Conservation (phyloP, 2,797 vertebrate genomes). For the Sebastes miniatus region DNA sequence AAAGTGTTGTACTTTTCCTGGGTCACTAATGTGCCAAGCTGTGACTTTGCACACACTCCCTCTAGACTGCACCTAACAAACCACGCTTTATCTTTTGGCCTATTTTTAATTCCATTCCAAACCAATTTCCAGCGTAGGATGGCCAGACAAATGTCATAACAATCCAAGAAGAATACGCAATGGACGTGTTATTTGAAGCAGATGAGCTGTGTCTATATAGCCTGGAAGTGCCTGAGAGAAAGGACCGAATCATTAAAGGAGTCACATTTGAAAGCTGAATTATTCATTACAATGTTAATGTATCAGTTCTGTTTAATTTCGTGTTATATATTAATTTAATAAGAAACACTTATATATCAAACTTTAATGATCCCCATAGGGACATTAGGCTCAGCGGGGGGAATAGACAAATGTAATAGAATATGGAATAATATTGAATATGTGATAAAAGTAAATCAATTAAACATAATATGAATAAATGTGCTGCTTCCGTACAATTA, state of each 20-base stretch:
- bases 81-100: not conserved
- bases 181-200: not conserved
- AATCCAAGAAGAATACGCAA: not conserved
- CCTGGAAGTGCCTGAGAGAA: not conserved
- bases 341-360: not conserved
- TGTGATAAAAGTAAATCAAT: not conserved
- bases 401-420: not conserved
- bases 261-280: not conserved
- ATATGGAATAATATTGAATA: not conserved
- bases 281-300: not conserved
- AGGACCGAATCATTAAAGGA: not conserved
- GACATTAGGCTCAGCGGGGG: not conserved
- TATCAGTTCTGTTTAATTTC: not conserved
- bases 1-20: constrained; percentile 67
- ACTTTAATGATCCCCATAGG: not conserved
- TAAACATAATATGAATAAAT: not conserved
- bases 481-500: not conserved
- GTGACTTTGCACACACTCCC: constrained; percentile 1
- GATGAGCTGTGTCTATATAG: not conserved
- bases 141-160: not conserved
- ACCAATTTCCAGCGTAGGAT: not conserved
- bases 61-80: not conserved
- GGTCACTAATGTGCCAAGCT: constrained; percentile 20
- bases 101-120: not conserved
- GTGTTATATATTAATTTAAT: not conserved